These are phyloP conservation scores for Umimayanthus kanabou DNA, from an alignment of 92 coral and sea anemone genomes.

Conservation along the genomic window DNA sequence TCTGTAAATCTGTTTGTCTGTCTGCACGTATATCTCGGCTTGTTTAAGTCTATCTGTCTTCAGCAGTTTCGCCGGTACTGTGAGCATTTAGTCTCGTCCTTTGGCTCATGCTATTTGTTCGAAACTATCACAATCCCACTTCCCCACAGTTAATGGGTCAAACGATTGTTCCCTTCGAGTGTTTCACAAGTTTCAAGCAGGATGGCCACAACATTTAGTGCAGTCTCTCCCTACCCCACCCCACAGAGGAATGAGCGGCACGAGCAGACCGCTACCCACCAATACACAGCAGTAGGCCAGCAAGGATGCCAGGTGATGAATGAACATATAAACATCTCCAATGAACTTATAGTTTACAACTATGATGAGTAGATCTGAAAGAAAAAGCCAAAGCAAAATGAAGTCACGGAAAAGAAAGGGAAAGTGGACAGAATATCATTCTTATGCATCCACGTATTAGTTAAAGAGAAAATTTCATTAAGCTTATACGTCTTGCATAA, in stretches of 20 bases:
- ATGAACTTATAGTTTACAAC: constrained; percentile 67
- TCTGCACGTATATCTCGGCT: background rate
- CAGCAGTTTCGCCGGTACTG: background rate
- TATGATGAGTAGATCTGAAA: constrained; percentile 78
- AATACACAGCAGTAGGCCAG: constrained; percentile 81
- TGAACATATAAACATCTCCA: constrained; percentile 71
- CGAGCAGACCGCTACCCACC: constrained; percentile 54
- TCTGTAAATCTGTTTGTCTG: background rate
- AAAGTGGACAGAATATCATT: background rate
- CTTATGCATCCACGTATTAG: too few relatives aligned
- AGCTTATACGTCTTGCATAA: too few relatives aligned
- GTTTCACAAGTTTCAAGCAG: background rate
- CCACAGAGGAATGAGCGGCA: background rate
- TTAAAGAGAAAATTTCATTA: too few relatives aligned
- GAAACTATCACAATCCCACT: background rate
- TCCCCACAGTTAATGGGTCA: background rate
- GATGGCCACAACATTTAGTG: background rate
- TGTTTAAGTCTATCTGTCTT: background rate
- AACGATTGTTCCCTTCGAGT: background rate
- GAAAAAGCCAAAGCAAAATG: background rate
- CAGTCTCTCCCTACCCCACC: background rate
- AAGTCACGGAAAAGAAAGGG: background rate
- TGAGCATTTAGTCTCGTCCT: too few relatives aligned
- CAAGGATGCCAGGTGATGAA: constrained; percentile 92
- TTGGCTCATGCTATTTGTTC: too few relatives aligned